A percentile compares a stretch with the other conserved stretches of the same genome.
Conservation (phyloP, 2,113 vertebrate genomes). For the Chauna torquata region DNA sequence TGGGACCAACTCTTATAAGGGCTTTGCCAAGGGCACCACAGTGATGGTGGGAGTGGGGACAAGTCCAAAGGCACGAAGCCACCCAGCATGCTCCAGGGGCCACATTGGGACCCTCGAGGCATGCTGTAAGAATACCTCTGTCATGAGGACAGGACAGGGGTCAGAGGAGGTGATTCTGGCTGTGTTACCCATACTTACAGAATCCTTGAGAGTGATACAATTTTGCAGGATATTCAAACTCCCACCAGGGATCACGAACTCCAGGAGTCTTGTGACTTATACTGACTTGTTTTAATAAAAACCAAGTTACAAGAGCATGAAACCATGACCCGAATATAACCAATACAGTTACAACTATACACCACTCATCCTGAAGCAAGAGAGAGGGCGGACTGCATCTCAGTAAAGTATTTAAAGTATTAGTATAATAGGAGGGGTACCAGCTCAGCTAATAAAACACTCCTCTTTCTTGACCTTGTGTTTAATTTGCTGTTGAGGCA, state of each 20-base stretch:
- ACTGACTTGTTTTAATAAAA: background rate
- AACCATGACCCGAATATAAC: background rate
- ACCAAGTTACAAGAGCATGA: background rate
- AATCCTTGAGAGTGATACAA: background rate
- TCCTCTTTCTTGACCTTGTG: background rate
- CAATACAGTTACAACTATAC: background rate
- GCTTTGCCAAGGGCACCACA: background rate
- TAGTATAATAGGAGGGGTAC: background rate
- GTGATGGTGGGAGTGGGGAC: background rate
- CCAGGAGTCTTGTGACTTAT: background rate
- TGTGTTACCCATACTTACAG: background rate
- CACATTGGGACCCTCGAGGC: background rate
- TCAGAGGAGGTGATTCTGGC: background rate
- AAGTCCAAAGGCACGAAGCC: background rate
- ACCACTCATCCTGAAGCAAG: background rate
- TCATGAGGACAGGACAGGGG: background rate
- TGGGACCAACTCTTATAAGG: background rate
- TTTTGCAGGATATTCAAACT: background rate
- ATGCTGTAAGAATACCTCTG: background rate
- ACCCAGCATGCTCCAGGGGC: background rate
- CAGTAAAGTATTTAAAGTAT: background rate
- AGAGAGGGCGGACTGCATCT: background rate
- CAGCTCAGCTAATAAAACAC: background rate
- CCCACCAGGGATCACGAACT: background rate
- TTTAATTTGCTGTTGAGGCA: slow-evolving; percentile 11